Evolutionary conservation across 2,797 vertebrate genomes (phyloP).

Genomic region (Benthosema pterotum): DNA sequence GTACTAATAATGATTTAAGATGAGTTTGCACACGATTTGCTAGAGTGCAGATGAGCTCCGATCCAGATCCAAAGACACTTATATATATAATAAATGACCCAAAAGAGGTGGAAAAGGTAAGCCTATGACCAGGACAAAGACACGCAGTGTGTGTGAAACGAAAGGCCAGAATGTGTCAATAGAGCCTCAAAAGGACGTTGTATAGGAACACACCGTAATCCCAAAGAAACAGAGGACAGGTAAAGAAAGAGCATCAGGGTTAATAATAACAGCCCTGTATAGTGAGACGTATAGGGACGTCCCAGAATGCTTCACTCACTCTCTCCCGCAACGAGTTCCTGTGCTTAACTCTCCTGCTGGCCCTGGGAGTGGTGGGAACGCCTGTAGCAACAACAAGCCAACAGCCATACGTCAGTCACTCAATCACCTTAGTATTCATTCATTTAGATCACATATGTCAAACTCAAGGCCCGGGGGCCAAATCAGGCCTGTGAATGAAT

Average conservation of each 20-base stretch:
- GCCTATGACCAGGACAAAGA: constrained; percentile 3
- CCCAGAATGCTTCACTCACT: constrained; percentile 78
- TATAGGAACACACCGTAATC: constrained; percentile 28
- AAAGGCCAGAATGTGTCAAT: not conserved
- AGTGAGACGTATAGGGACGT: constrained; percentile 19
- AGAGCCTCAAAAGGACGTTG: constrained; percentile 26
- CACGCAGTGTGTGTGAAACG: not conserved
- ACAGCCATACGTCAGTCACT: constrained; percentile 68
- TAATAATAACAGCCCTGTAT: constrained; percentile 9
- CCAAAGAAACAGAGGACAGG: constrained; percentile 21
- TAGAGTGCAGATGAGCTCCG: not conserved
- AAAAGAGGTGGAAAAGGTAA: constrained; percentile 13
- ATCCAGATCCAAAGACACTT: not conserved
- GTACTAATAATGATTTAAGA: too few species aligned
- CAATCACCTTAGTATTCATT: constrained; percentile 22
- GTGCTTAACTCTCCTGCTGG: constrained; percentile 68
- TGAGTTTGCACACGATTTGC: not conserved
- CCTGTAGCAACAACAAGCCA: constrained; percentile 72
- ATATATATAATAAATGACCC: constrained; percentile 1
- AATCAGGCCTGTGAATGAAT: too few species aligned
- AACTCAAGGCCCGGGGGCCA: too few species aligned
- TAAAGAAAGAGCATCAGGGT: constrained; percentile 42
- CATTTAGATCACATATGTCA: too few species aligned
- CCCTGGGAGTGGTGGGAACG: constrained; percentile 26
- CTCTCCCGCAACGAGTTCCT: constrained; percentile 71